Conservation (phyloP, 2,888 invertebrate species). For the Tetropium fuscum region DNA sequence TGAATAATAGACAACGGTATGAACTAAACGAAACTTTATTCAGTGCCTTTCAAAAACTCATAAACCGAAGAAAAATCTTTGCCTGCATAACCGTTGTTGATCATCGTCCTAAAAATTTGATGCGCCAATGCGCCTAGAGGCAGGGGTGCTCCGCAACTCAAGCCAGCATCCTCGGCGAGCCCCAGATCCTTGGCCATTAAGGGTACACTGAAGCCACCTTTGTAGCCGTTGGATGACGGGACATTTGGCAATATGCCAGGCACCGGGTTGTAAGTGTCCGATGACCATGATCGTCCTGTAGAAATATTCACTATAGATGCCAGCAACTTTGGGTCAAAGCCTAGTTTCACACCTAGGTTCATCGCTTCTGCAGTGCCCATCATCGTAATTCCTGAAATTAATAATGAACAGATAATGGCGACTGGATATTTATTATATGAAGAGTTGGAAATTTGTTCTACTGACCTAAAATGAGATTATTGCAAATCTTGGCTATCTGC, state of each 20-base stretch:
- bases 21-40: too few species aligned
- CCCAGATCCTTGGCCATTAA: conserved; percentile 96
- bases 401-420: too few species aligned
- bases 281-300: conserved; percentile 96
- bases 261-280: conserved; percentile 96
- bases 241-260: conserved; percentile 91
- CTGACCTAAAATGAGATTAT: conserved; percentile 90
- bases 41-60: conserved; percentile 78
- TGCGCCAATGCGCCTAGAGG: conserved; percentile 91
- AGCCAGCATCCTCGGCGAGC: conserved; percentile 89
- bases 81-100: conserved; percentile 80
- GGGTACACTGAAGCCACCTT: conserved; percentile 85
- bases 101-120: conserved; percentile 88
- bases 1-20: too few species aligned
- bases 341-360: conserved; percentile 95
- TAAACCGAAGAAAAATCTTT: conserved; percentile 96
- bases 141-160: conserved; percentile 81
- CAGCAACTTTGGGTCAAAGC: conserved; percentile 88
- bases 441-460: not conserved
- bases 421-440: too few species aligned
- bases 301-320: conserved; percentile 94
- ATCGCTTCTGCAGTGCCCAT: conserved; percentile 95
- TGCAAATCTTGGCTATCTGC: conserved; percentile 95
- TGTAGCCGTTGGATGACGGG: conserved; percentile 87
- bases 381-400: conserved; percentile 76